Conservation (phyloP, 2,797 vertebrate species). For the Macrochelys suwanniensis region DNA sequence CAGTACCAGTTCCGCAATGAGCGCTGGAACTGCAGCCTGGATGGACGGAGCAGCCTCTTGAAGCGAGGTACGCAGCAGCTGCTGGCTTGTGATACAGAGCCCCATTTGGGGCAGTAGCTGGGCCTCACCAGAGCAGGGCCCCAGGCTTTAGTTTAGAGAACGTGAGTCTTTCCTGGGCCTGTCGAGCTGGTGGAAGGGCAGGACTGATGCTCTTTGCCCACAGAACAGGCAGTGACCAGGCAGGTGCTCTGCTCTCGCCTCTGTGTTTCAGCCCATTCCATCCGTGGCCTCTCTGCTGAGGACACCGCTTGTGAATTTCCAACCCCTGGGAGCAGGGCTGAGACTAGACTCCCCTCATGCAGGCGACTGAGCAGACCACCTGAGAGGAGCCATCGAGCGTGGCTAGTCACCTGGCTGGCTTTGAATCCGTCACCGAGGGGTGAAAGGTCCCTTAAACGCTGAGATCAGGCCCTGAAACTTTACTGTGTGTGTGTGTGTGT, state of each 20-base stretch:
- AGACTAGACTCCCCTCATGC: not conserved
- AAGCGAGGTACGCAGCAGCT: slow-evolving; percentile 89
- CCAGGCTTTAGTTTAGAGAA: accelerated
- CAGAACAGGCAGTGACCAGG: not conserved
- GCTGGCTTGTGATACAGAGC: not conserved
- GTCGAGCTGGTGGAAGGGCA: not conserved
- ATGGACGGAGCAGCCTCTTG: slow-evolving; percentile 92
- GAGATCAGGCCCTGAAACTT: not conserved
- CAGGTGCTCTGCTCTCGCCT: not conserved
- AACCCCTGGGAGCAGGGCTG: not conserved
- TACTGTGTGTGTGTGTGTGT: not conserved
- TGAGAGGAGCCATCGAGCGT: not conserved
- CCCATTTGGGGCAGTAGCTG: not conserved
- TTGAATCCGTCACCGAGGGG: not conserved
- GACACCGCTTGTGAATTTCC: not conserved
- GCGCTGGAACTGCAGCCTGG: slow-evolving; percentile 98
- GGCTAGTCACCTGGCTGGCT: not conserved
- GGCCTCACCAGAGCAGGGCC: not conserved
- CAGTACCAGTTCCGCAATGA: slow-evolving; percentile 95
- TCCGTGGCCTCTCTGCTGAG: not conserved
- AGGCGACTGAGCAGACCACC: not conserved
- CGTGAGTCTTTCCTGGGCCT: accelerated
- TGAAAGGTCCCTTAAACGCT: not conserved
- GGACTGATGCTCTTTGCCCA: accelerated
- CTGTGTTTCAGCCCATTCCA: not conserved